These are phyloP conservation scores for Tetragonula clypearis DNA, from an alignment of 1,140 invertebrate species.

Conservation along the genomic window DNA sequence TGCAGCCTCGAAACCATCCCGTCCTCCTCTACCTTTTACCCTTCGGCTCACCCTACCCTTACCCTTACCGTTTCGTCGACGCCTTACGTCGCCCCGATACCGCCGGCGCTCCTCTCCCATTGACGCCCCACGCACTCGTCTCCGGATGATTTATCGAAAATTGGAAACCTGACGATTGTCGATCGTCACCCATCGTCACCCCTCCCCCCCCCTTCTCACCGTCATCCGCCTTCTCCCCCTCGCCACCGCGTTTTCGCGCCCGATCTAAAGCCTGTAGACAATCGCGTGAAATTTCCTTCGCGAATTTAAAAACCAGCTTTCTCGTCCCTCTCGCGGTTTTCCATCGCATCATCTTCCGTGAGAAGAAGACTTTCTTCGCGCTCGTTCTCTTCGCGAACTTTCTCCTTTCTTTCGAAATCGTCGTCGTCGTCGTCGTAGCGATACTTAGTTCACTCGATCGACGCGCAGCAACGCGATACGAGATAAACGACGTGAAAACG, in stretches of 20 bases:
- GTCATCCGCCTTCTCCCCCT: no score
- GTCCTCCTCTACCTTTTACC: constrained; percentile 57
- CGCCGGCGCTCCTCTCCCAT: constrained; percentile 55
- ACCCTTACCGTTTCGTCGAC: constrained; percentile 52
- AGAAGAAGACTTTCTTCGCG: no score
- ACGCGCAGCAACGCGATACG: background rate
- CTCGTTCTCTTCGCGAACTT: no score
- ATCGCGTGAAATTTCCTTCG: constrained; percentile 16
- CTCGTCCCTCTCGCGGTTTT: background rate
- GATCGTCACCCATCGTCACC: constrained; percentile 54
- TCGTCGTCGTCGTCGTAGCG: no score
- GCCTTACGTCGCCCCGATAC: constrained; percentile 62
- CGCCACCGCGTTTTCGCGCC: no score
- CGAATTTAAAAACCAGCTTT: background rate
- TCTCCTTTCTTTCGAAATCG: no score
- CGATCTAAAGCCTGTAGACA: constrained; percentile 1
- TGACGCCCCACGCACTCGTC: constrained; percentile 63
- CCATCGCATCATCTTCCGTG: no score
- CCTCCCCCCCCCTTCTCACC: background rate
- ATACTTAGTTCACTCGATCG: background rate
- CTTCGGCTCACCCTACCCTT: constrained; percentile 58
- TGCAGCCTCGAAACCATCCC: constrained; percentile 26
- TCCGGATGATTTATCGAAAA: constrained; percentile 70
- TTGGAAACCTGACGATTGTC: constrained; percentile 68
- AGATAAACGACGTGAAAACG: constrained; percentile 9